These are phyloP conservation scores for Centropus unirufus DNA, from an alignment of 2,113 vertebrate genomes.

Conservation along the genomic window DNA sequence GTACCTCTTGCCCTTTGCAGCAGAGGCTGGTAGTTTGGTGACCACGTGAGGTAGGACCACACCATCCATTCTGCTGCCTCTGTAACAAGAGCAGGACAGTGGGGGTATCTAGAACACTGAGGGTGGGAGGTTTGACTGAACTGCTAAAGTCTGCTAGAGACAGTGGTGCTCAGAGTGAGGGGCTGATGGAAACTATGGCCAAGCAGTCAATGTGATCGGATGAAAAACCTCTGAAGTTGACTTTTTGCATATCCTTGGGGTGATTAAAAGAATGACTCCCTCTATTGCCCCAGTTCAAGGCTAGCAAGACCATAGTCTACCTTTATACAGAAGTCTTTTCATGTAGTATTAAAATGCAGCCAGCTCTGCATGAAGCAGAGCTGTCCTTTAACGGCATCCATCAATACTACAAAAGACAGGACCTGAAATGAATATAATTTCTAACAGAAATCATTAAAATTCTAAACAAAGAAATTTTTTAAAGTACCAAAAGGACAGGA, in stretches of 20 bases:
- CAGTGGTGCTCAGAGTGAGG: background rate
- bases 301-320: background rate
- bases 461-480: constrained; percentile 55
- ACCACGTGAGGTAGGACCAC: background rate
- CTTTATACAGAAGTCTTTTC: constrained; percentile 48
- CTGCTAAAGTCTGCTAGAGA: background rate
- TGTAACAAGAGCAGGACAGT: background rate
- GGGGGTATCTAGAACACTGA: background rate
- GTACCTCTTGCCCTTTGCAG: background rate
- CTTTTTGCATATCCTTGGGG: background rate
- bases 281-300: background rate
- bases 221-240: background rate
- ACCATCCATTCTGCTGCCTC: background rate
- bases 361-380: background rate
- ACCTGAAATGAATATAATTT: constrained; percentile 47
- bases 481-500: constrained; percentile 3
- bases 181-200: background rate
- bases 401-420: constrained; percentile 37
- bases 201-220: background rate
- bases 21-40: background rate
- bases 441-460: constrained; percentile 51
- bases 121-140: background rate
- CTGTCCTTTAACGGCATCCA: background rate
- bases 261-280: background rate
- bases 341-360: constrained; percentile 46